Evolutionary conservation across 2,113 vertebrate genomes (phyloP).

Genomic region (Sinocyclocheilus grahami): DNA sequence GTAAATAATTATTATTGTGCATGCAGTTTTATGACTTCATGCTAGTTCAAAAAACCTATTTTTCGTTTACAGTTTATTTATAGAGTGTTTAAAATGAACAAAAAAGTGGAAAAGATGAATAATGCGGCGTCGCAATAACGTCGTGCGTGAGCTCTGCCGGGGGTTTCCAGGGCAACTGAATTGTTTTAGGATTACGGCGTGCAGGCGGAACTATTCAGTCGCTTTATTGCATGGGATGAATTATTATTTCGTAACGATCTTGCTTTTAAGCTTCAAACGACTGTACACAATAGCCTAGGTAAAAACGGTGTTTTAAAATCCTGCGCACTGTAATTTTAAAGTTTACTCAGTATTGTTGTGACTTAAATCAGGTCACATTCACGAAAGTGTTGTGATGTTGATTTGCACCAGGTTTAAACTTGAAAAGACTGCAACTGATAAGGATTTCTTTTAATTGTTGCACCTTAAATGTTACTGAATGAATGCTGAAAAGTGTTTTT

Average conservation of each 20-base stretch:
- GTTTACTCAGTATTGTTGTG: neutral
- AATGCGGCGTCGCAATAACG: neutral
- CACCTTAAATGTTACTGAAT: neutral
- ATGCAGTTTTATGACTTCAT: neutral
- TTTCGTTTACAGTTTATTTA: neutral
- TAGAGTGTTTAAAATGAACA: neutral
- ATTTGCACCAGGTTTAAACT: neutral
- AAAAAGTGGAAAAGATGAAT: too few species aligned
- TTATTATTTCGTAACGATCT: neutral
- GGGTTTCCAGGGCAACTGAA: conserved; percentile 14
- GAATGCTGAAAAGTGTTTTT: neutral
- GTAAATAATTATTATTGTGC: neutral
- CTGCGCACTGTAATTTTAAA: neutral
- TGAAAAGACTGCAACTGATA: neutral
- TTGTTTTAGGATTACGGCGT: neutral
- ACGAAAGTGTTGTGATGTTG: neutral
- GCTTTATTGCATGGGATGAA: neutral
- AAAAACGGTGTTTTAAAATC: neutral
- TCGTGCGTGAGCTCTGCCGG: neutral
- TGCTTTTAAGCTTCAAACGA: neutral
- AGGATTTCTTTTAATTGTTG: neutral
- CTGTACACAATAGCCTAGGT: neutral
- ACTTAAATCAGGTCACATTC: neutral
- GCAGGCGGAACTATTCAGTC: neutral
- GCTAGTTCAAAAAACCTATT: neutral